Percentiles rank a stretch among this genome's conserved stretches.
These are phyloP conservation scores for Adrianichthys oophorus DNA, from an alignment of 2,797 vertebrate species.

Conservation along the genomic window DNA sequence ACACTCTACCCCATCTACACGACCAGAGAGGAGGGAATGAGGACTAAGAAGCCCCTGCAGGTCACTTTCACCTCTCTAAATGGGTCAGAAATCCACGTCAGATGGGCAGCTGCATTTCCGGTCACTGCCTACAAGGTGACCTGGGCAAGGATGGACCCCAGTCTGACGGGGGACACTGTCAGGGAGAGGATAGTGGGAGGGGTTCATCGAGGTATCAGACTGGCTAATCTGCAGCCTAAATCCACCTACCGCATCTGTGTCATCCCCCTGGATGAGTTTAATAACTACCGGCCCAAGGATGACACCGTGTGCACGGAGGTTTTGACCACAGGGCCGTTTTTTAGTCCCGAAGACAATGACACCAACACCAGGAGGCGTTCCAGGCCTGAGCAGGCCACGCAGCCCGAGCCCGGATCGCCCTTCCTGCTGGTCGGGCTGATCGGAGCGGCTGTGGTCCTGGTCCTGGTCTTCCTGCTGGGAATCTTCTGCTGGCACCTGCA, in stretches of 20 bases:
- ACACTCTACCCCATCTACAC: constrained; percentile 66
- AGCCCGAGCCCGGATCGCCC: constrained; percentile 85
- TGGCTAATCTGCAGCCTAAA: constrained; percentile 86
- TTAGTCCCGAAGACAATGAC: constrained; percentile 75
- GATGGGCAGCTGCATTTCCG: constrained; percentile 85
- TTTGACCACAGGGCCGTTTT: constrained; percentile 74
- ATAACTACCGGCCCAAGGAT: constrained; percentile 84
- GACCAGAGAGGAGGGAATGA: constrained; percentile 68
- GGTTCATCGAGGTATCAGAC: constrained; percentile 82
- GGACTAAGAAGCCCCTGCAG: constrained; percentile 79
- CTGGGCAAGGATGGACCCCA: constrained; percentile 93
- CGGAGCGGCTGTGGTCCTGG: constrained; percentile 88
- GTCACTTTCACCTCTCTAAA: constrained; percentile 87
- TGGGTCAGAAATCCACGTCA: constrained; percentile 88
- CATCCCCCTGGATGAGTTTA: constrained; percentile 89
- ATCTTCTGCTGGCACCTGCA: constrained; percentile 91
- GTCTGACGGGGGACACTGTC: constrained; percentile 85
- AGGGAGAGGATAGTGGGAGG: constrained; percentile 89
- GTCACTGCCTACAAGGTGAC: constrained; percentile 91
- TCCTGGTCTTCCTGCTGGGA: constrained; percentile 84
- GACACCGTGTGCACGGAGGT: constrained; percentile 90
- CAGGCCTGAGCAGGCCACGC: constrained; percentile 86
- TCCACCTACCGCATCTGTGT: constrained; percentile 92
- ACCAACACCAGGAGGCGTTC: constrained; percentile 84
- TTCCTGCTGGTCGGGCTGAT: constrained; percentile 88